These are phyloP conservation scores for Pogonognathellus flavescens DNA, from an alignment of 1,140 invertebrate species.

Conservation along the genomic window DNA sequence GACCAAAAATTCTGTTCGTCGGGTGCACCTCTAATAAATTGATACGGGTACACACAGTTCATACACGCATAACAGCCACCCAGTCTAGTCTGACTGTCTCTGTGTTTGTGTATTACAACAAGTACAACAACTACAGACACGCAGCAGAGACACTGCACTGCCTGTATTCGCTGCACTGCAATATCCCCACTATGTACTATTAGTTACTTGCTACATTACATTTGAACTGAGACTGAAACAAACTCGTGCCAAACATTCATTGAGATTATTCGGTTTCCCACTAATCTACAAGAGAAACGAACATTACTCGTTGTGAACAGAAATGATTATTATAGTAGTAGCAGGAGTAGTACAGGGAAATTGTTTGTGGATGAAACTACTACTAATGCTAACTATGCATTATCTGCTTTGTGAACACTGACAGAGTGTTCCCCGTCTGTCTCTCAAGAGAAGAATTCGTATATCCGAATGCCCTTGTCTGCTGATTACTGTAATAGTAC, in stretches of 20 bases:
- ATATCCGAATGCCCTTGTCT: background rate
- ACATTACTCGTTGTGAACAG: background rate
- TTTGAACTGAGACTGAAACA: background rate
- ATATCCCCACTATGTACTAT: background rate
- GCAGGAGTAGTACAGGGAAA: background rate
- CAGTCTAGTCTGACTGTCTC: background rate
- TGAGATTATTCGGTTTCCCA: constrained; percentile 46
- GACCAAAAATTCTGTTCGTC: too few relatives aligned
- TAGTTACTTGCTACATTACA: constrained; percentile 2
- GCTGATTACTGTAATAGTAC: background rate
- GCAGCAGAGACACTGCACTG: too few relatives aligned
- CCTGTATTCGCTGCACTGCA: too few relatives aligned
- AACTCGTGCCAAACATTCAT: constrained; percentile 45
- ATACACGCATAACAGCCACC: too few relatives aligned
- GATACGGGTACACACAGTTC: too few relatives aligned
- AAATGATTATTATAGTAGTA: background rate
- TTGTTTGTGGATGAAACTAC: background rate
- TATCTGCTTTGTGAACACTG: background rate
- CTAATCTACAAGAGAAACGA: constrained; percentile 43
- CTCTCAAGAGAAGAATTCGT: too few relatives aligned
- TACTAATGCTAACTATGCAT: background rate
- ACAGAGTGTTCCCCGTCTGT: too few relatives aligned
- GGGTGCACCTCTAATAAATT: too few relatives aligned
- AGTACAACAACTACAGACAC: background rate
- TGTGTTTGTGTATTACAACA: background rate